Evolutionary conservation across 1,140 invertebrate genomes (phyloP).

Genomic region (Drosophila grimshawi): DNA sequence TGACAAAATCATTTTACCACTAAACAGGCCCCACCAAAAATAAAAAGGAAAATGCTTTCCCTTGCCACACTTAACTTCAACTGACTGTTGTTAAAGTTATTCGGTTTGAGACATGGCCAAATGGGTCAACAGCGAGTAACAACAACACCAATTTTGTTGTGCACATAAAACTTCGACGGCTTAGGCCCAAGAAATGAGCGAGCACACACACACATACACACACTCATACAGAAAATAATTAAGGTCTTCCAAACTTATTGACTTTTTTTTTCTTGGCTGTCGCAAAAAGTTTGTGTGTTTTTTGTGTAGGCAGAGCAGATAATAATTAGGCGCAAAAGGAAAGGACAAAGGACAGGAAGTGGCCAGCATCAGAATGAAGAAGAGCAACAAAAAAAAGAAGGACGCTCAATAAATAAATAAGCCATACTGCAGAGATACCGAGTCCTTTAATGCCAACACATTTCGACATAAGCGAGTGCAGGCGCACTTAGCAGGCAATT

Average conservation of each 20-base stretch:
- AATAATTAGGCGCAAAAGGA: conserved; percentile 66
- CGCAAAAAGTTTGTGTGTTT: conserved; percentile 37
- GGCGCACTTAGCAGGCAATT: conserved; percentile 81
- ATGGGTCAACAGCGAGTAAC: conserved; percentile 59
- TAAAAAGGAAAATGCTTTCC: conserved; percentile 38
- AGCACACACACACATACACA: conserved; percentile 31
- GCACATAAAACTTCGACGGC: conserved; percentile 48
- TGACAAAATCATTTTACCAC: conserved; percentile 63
- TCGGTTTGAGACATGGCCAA: conserved; percentile 52
- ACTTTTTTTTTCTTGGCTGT: conserved; percentile 38
- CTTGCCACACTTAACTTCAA: conserved; percentile 4
- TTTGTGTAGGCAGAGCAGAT: conserved; percentile 44
- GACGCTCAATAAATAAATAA: conserved; percentile 69
- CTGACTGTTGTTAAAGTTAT: conserved; percentile 10
- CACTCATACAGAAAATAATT: conserved; percentile 61
- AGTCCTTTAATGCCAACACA: conserved; percentile 59
- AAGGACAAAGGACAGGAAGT: conserved; percentile 66
- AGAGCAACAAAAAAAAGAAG: conserved; percentile 42
- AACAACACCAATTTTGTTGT: conserved; percentile 26
- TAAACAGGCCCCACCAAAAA: conserved; percentile 22
- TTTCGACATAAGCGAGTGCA: conserved; percentile 65
- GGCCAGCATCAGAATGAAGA: conserved; percentile 31
- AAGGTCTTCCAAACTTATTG: conserved; percentile 75
- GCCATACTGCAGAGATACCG: conserved; percentile 29
- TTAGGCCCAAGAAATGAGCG: conserved; percentile 14